These are phyloP conservation scores for Phyllotis vaccarum DNA, from an alignment of 2,797 vertebrate species.

Conservation along the genomic window DNA sequence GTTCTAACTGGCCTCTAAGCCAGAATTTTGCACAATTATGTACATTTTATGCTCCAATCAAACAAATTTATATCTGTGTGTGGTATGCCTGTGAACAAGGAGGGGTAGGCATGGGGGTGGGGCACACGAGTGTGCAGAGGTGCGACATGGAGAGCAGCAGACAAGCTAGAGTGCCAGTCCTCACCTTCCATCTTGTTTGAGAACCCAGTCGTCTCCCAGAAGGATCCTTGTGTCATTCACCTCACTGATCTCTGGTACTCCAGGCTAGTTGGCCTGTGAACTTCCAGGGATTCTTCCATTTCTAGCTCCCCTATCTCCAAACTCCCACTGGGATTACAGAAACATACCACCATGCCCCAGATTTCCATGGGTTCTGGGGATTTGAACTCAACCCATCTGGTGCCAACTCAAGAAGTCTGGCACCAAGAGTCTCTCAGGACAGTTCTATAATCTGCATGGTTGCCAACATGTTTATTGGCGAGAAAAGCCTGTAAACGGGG, in stretches of 20 bases:
- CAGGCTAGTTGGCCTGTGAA: neutral
- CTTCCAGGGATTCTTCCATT: neutral
- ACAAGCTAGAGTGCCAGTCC: neutral
- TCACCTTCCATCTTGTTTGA: neutral
- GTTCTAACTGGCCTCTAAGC: neutral
- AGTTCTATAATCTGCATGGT: neutral
- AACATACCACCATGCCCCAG: neutral
- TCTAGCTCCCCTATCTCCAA: neutral
- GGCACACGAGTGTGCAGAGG: neutral
- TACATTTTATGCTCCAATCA: neutral
- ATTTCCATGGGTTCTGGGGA: neutral
- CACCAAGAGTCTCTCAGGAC: neutral
- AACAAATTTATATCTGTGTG: neutral
- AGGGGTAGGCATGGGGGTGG: neutral
- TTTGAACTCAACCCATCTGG: neutral
- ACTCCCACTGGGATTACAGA: neutral
- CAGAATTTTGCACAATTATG: slow-evolving; percentile 4
- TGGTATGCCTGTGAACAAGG: too few species aligned
- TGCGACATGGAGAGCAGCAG: neutral
- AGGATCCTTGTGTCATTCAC: neutral
- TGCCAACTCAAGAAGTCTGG: neutral
- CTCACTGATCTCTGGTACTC: neutral
- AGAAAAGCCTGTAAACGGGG: neutral
- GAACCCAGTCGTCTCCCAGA: too few species aligned
- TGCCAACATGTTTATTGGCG: neutral